Evolutionary conservation across 2,113 vertebrate species (phyloP).

Genomic region (Peromyscus polionotus): DNA sequence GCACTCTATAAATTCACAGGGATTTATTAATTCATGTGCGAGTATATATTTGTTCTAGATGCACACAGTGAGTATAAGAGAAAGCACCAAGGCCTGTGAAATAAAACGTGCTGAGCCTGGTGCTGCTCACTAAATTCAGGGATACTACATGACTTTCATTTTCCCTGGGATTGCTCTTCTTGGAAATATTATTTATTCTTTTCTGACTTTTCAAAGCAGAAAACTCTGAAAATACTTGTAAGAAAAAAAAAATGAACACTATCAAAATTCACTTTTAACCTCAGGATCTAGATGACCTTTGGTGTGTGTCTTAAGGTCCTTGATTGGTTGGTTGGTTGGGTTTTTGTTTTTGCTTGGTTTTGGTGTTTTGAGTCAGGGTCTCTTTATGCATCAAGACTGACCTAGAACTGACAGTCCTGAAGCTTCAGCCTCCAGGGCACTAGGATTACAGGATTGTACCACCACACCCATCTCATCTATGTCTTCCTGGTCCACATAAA

Average conservation of each 20-base stretch:
- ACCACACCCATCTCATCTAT: too few relatives aligned
- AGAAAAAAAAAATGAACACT: slow-evolving; percentile 10
- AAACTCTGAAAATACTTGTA: slow-evolving; percentile 48
- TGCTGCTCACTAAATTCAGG: slow-evolving; percentile 4
- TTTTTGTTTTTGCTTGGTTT: not conserved
- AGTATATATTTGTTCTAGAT: not conserved
- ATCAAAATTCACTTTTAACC: slow-evolving; percentile 42
- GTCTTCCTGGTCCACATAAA: not conserved
- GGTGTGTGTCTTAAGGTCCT: slow-evolving; percentile 3
- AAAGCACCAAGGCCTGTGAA: slow-evolving; percentile 17
- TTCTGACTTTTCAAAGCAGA: slow-evolving; percentile 24
- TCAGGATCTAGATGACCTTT: slow-evolving; percentile 38
- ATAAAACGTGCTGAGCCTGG: not conserved
- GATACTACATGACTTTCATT: slow-evolving; percentile 20
- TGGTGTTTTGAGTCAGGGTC: not conserved
- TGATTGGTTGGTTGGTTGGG: not conserved
- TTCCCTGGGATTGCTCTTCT: not conserved
- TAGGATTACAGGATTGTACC: not conserved
- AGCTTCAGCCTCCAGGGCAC: too few relatives aligned
- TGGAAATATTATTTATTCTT: slow-evolving; percentile 27
- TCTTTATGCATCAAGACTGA: not conserved
- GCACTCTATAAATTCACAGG: not conserved
- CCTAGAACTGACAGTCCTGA: not conserved
- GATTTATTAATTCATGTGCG: slow-evolving; percentile 36
- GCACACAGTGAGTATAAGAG: not conserved